Evolutionary conservation across 2,888 invertebrate species (phyloP), one percentile per base, ranked within the genome.

Genomic region (Papilio demoleus): DNA sequence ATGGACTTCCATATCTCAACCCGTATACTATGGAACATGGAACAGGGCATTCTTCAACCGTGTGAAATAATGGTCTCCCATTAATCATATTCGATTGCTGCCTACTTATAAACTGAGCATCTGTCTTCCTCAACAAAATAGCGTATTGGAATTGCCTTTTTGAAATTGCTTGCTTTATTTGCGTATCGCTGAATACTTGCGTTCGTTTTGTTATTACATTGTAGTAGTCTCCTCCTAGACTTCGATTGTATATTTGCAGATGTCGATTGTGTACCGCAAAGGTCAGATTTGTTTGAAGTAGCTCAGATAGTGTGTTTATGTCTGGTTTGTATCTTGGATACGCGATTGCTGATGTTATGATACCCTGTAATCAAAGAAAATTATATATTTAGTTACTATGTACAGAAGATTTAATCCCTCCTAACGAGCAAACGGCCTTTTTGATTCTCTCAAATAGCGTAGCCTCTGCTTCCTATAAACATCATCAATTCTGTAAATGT

Each of bases 1-100:
- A 94, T 0, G 94, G 94, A 36, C 94, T 94, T 1, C 94, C 94
- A 72, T 93, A 93, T n/a, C 91, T 88, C 11, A 94, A 81, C 0
- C 93, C 93, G 70, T 93, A 94, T 0, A 94, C 94, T 0, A 93
- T 89, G 19, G 89, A 88, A 76, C 93, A 93, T 0, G 94, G 94
- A 0, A 94, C 86, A 14, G 94, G 93, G 73, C 94, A 94, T 34
- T 92, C 89, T 9, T 76, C 73, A 77, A 93, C 89, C 0, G 88
- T 81, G 73, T 94, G 93, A 71, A 86, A 94, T 0, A 93, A 45
- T 0, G 93, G 90, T 45, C 89, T 87, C 0, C 93, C 93, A 36
- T 85, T 75, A 14, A 75, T 63, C 76, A 86, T 83, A 71, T 91
- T 88, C 0, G 76, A 70, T 45, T 80, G 77, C 70, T 84, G 87